A percentile compares a stretch with the other conserved stretches of the same genome.
These are phyloP conservation scores for Alloplasta piceator DNA, from an alignment of 2,888 invertebrate genomes.

Conservation along the genomic window DNA sequence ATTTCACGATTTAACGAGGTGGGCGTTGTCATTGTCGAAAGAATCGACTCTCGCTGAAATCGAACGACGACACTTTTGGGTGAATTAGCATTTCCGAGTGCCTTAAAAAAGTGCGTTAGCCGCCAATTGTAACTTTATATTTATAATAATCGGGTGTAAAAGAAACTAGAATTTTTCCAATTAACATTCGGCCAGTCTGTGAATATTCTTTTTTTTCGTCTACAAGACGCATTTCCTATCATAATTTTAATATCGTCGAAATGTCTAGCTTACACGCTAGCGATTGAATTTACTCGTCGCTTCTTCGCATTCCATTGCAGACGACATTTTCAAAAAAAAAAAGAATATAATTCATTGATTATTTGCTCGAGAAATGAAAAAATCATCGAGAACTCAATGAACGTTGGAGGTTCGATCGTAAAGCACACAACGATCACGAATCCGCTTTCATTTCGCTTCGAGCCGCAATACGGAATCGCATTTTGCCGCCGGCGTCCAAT, in stretches of 20 bases:
- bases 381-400: conserved; percentile 30
- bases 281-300: background rate
- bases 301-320: conserved; percentile 4
- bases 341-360: conserved; percentile 34
- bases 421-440: conserved; percentile 60
- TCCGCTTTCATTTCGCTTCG: conserved; percentile 62
- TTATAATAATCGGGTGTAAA: conserved; percentile 67
- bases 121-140: conserved; percentile 66
- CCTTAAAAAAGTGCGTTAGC: conserved; percentile 74
- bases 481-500: conserved; percentile 51
- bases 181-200: conserved; percentile 29
- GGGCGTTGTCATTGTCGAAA: background rate
- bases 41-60: background rate
- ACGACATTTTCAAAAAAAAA: conserved; percentile 7
- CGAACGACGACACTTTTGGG: conserved; percentile 65
- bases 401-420: conserved; percentile 58
- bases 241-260: conserved; percentile 29
- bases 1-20: conserved; percentile 19
- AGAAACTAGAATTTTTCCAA: conserved; percentile 64
- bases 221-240: no score
- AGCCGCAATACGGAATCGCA: conserved; percentile 54
- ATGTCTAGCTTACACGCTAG: conserved; percentile 31
- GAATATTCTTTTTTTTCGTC: no score
- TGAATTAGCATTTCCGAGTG: conserved; percentile 80
- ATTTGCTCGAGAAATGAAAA: conserved; percentile 49